Percentiles rank a stretch among this genome's conserved stretches.
phyloP scores from a whole-genome alignment of 2,797 vertebrate genomes.

The Lepidocolaptes lacrymiger region DNA sequence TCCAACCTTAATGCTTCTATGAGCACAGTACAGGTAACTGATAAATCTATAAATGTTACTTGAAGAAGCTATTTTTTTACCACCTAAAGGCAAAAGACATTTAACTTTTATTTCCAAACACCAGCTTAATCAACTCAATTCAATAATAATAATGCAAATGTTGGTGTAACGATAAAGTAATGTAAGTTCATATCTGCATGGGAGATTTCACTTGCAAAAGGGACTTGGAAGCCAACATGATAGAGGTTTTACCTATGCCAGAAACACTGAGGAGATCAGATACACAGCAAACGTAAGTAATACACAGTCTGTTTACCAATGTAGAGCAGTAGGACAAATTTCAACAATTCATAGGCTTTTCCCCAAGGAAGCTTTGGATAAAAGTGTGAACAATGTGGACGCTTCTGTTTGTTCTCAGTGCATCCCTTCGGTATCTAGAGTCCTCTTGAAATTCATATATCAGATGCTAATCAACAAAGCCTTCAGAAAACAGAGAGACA shows the following conservation, averaged over 20 bases:
- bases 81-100: not conserved
- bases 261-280: not conserved
- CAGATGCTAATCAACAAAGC: constrained; percentile 16
- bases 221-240: not conserved
- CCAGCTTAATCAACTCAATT: not conserved
- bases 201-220: not conserved
- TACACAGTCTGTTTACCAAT: not conserved
- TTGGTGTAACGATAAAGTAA: not conserved
- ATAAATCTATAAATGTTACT: not conserved
- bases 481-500: not conserved
- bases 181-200: not conserved
- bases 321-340: not conserved
- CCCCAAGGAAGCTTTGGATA: not conserved
- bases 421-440: not conserved
- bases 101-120: not conserved
- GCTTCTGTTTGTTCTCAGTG: not conserved
- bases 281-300: not conserved
- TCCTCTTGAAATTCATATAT: not conserved
- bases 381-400: not conserved
- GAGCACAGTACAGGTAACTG: not conserved
- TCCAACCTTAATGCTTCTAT: not conserved
- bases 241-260: not conserved
- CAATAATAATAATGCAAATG: not conserved
- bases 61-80: not conserved
- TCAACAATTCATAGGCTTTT: not conserved